These are phyloP conservation scores for Lasioglossum figueresi DNA, from an alignment of 2,888 invertebrate genomes.

Conservation along the genomic window DNA sequence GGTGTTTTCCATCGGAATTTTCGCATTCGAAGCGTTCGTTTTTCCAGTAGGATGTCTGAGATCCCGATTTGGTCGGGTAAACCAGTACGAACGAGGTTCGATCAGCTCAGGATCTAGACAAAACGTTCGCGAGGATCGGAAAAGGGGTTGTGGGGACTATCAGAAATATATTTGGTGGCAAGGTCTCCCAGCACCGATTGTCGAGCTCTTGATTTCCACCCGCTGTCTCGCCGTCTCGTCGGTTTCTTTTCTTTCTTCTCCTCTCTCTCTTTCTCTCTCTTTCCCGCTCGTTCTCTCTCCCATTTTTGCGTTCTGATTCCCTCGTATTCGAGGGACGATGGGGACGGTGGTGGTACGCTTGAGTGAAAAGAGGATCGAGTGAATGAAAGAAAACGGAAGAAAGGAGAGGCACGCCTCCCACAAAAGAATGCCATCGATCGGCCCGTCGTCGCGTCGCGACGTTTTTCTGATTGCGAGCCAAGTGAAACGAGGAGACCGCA, in stretches of 20 bases:
- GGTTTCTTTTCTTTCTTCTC: slow-evolving; percentile 13
- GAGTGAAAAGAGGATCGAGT: background rate
- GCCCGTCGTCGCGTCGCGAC: slow-evolving; percentile 53
- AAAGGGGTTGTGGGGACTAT: slow-evolving; percentile 14
- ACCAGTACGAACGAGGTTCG: background rate
- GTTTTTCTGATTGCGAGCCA: slow-evolving; percentile 66
- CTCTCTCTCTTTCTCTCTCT: background rate
- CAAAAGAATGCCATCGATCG: slow-evolving; percentile 70
- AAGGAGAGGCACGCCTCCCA: slow-evolving; percentile 50
- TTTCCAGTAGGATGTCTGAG: background rate
- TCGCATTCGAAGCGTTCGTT: background rate
- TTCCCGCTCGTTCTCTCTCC: background rate
- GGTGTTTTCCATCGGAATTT: background rate
- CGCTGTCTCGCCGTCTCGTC: slow-evolving; percentile 36
- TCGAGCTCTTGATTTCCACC: slow-evolving; percentile 36
- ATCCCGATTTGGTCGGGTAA: background rate
- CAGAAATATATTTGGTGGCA: slow-evolving; percentile 13
- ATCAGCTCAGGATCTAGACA: background rate
- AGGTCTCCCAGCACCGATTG: slow-evolving; percentile 34
- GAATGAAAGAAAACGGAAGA: slow-evolving; percentile 46
- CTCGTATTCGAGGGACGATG: slow-evolving; percentile 10
- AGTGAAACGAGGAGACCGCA: slow-evolving; percentile 53
- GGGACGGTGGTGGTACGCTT: background rate
- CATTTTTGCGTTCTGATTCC: slow-evolving; percentile 29
- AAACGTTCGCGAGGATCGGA: slow-evolving; percentile 29